Percentiles rank a stretch among this genome's conserved stretches.
Evolutionary conservation across 2,888 invertebrate species (phyloP).

Genomic region (Apotomis capreana): DNA sequence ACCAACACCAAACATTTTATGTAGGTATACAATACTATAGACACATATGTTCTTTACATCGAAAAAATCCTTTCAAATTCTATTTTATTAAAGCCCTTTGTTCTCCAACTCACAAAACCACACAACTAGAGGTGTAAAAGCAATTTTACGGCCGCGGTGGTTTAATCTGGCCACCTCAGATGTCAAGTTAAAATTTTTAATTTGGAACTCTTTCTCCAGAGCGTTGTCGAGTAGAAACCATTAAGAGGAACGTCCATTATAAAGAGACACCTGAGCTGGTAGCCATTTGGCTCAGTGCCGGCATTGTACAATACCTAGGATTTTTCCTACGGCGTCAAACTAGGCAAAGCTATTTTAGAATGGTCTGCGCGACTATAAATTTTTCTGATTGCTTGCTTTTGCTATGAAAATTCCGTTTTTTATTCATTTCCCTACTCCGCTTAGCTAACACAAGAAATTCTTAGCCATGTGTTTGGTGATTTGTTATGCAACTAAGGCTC

Average conservation of each 20-base stretch:
- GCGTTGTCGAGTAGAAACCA: slow-evolving; percentile 24
- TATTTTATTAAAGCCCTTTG: neutral
- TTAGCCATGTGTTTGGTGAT: too few species aligned
- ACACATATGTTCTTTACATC: too few species aligned
- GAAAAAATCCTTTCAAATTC: neutral
- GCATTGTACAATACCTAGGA: slow-evolving; percentile 39
- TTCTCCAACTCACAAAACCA: neutral
- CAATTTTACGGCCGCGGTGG: slow-evolving; percentile 25
- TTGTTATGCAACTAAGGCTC: too few species aligned
- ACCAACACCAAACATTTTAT: too few species aligned
- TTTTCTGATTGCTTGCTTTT: neutral
- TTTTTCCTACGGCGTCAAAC: slow-evolving; percentile 34
- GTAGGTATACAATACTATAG: too few species aligned
- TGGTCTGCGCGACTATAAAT: slow-evolving; percentile 4
- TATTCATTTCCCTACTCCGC: neutral
- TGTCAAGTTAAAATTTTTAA: slow-evolving; percentile 51
- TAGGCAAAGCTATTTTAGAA: slow-evolving; percentile 36
- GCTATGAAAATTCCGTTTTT: neutral
- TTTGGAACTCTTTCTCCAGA: slow-evolving; percentile 44
- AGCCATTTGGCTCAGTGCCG: slow-evolving; percentile 53
- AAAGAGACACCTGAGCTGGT: slow-evolving; percentile 52
- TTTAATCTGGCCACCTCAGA: slow-evolving; percentile 38
- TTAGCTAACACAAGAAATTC: too few species aligned
- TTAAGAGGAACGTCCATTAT: slow-evolving; percentile 47
- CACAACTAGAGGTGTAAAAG: slow-evolving; percentile 6